Percentiles rank a stretch among this genome's conserved stretches.
Evolutionary conservation across 2,888 invertebrate genomes (phyloP).

Genomic region (Labia minor): DNA sequence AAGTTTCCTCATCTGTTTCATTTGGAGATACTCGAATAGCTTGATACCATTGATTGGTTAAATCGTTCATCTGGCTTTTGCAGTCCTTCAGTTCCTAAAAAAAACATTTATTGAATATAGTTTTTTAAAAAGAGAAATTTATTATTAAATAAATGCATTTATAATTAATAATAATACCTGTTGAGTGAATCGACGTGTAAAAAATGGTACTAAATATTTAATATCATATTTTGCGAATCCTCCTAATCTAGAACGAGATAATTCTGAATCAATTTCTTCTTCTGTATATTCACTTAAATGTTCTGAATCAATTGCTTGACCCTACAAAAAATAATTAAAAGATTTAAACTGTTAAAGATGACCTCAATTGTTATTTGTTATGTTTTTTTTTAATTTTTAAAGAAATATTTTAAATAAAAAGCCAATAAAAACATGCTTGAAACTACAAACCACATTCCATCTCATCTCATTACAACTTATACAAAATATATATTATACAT

Average conservation of each 20-base stretch:
- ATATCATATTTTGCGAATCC: constrained; percentile 88
- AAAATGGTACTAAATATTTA: constrained; percentile 91
- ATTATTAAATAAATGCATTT: background rate
- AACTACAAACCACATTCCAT: no score
- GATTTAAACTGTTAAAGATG: no score
- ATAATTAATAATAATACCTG: constrained; percentile 46
- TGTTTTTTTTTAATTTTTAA: no score
- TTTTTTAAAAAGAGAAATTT: background rate
- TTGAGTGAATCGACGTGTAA: constrained; percentile 89
- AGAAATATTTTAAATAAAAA: no score
- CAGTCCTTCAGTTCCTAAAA: constrained; percentile 86
- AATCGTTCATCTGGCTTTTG: constrained; percentile 89
- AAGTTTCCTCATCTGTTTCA: constrained; percentile 64
- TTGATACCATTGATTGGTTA: constrained; percentile 96
- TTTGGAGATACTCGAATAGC: constrained; percentile 83
- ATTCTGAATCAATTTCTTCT: constrained; percentile 81
- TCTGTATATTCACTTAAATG: constrained; percentile 87
- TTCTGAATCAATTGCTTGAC: constrained; percentile 86
- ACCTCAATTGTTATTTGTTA: no score
- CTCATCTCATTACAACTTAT: no score
- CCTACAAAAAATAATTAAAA: constrained; percentile 37
- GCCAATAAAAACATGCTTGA: no score
- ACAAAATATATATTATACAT: no score
- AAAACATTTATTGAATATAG: background rate
- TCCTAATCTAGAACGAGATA: constrained; percentile 64